Evolutionary conservation across 1,140 invertebrate species (phyloP).

Genomic region (Thalassaphorura encarpata): DNA sequence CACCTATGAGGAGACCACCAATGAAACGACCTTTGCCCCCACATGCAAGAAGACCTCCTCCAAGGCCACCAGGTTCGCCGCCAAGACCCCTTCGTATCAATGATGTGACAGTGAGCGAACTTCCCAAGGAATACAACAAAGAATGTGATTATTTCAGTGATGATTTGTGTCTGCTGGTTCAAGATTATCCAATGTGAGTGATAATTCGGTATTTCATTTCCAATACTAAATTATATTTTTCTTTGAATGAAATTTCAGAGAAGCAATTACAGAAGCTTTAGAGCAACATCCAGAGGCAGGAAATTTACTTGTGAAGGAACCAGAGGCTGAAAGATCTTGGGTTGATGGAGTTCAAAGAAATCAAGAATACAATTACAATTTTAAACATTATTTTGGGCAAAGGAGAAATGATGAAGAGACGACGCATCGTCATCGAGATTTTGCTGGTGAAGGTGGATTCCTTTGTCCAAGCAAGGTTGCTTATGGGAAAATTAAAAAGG

Average conservation of each 20-base stretch:
- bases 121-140: conserved; percentile 30
- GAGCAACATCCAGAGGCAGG: conserved; percentile 57
- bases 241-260: conserved; percentile 43
- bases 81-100: conserved; percentile 21
- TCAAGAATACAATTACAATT: conserved; percentile 48
- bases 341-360: conserved; percentile 47
- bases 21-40: conserved; percentile 2
- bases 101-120: conserved; percentile 28
- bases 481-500: conserved; percentile 69
- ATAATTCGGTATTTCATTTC: conserved; percentile 7
- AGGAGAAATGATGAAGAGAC: conserved; percentile 11
- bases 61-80: neutral
- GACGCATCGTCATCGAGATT: conserved; percentile 36
- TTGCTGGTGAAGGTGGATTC: conserved; percentile 52
- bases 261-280: conserved; percentile 64
- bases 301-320: conserved; percentile 48
- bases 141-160: conserved; percentile 63
- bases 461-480: conserved; percentile 70
- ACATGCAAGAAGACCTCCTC: neutral
- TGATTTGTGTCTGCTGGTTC: conserved; percentile 59
- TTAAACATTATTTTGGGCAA: conserved; percentile 47
- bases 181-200: conserved; percentile 67
- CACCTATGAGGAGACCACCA: neutral
- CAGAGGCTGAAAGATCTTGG: conserved; percentile 34
- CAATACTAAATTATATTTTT: conserved; percentile 5